A percentile compares a stretch with the other conserved stretches of the same genome.
Conservation (phyloP, 2,113 vertebrate species). For the Gracilinanus agilis region DNA sequence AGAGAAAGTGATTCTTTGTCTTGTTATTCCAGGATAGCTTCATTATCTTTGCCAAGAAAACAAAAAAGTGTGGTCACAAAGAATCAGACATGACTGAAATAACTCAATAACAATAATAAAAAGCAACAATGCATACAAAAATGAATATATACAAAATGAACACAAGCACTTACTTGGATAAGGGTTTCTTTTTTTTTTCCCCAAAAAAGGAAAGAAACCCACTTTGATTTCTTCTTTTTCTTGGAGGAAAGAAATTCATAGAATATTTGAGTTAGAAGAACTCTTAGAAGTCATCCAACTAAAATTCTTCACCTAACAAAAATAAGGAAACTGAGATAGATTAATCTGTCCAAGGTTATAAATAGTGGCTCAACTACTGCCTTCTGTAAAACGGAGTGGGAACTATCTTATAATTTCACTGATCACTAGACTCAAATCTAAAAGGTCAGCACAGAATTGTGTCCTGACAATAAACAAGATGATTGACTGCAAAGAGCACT, state of each 20-base stretch:
- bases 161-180: too few species aligned
- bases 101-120: too few species aligned
- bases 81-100: too few species aligned
- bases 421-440: too few species aligned
- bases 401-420: too few species aligned
- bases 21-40: background rate
- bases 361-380: background rate
- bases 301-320: background rate
- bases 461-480: background rate
- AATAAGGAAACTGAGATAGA: background rate
- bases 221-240: background rate
- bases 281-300: background rate
- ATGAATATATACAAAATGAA: too few species aligned
- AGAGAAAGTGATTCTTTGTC: too few species aligned
- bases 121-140: too few species aligned
- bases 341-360: background rate
- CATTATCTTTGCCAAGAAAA: too few species aligned
- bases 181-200: too few species aligned
- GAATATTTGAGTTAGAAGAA: background rate
- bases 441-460: background rate
- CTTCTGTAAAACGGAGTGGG: too few species aligned
- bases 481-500: background rate
- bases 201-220: background rate
- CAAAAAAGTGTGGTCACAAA: too few species aligned
- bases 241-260: background rate